Evolutionary conservation across 2,113 vertebrate genomes (phyloP).

Genomic region (Rhinichthys klamathensis): DNA sequence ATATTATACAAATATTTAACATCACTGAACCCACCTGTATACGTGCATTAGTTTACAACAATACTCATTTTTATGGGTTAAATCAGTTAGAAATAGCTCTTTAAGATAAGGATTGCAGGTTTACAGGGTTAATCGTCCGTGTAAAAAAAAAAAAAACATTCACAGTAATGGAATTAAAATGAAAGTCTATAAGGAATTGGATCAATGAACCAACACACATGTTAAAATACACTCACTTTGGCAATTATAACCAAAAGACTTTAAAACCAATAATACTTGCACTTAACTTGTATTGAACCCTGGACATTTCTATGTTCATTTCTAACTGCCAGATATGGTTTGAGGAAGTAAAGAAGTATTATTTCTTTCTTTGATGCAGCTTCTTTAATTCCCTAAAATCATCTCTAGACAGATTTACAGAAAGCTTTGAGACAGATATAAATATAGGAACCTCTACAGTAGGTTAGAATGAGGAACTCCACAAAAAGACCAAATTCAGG

Average conservation of each 20-base stretch:
- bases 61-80: too few species aligned
- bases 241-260: too few species aligned
- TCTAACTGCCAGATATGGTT: not conserved
- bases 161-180: not conserved
- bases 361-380: not conserved
- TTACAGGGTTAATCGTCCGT: too few species aligned
- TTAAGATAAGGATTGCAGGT: too few species aligned
- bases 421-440: not conserved
- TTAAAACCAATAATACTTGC: too few species aligned
- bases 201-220: not conserved
- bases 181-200: not conserved
- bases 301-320: not conserved
- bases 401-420: conserved; percentile 3
- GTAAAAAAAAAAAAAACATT: too few species aligned
- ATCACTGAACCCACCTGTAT: too few species aligned
- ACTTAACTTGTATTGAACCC: not conserved
- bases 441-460: not conserved
- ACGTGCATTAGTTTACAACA: too few species aligned
- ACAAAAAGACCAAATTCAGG: not conserved
- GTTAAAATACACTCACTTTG: too few species aligned
- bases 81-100: too few species aligned
- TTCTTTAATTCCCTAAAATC: conserved; percentile 11
- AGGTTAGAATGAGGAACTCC: conserved; percentile 1
- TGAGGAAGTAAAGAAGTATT: not conserved
- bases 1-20: too few species aligned